Conservation (phyloP, 1,140 invertebrate genomes). For the Aphelinus certus region DNA sequence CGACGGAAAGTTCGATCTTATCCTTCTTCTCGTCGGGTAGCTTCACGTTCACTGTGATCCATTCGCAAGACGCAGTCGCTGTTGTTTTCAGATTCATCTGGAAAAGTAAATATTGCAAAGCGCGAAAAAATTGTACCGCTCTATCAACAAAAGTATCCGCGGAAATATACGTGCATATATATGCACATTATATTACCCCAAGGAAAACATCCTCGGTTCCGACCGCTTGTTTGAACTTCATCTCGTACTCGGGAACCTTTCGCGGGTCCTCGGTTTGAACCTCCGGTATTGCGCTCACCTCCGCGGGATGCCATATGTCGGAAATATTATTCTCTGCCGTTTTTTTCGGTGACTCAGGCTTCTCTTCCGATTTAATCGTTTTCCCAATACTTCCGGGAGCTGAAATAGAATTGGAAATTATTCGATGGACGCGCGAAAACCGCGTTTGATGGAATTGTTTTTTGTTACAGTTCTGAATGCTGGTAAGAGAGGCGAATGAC, state of each 20-base stretch:
- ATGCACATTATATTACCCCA: conserved; percentile 67
- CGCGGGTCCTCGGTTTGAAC: conserved; percentile 72
- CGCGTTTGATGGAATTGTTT: too few relatives aligned
- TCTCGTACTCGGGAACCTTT: conserved; percentile 79
- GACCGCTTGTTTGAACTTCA: conserved; percentile 86
- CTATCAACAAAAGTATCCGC: too few relatives aligned
- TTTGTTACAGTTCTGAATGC: too few relatives aligned
- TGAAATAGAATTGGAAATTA: neutral
- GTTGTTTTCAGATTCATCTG: conserved; percentile 87
- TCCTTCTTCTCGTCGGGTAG: conserved; percentile 77
- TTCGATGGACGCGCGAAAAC: too few relatives aligned
- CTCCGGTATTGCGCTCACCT: conserved; percentile 57
- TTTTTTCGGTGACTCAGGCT: conserved; percentile 36
- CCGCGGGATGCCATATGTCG: conserved; percentile 70
- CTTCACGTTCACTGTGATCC: conserved; percentile 79
- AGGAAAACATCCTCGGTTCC: conserved; percentile 86
- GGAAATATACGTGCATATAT: too few relatives aligned
- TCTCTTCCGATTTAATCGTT: neutral
- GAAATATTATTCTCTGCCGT: conserved; percentile 34
- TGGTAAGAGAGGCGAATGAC: too few relatives aligned
- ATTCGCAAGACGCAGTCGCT: conserved; percentile 84
- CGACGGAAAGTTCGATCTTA: conserved; percentile 76
- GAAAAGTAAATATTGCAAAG: neutral
- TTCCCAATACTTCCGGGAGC: conserved; percentile 15
- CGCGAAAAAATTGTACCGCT: too few relatives aligned